Percentiles rank a stretch among this genome's conserved stretches.
Evolutionary conservation across 35 echinoderm and acorn worm species (phyloP).

Genomic region (Amphiura filiformis): DNA sequence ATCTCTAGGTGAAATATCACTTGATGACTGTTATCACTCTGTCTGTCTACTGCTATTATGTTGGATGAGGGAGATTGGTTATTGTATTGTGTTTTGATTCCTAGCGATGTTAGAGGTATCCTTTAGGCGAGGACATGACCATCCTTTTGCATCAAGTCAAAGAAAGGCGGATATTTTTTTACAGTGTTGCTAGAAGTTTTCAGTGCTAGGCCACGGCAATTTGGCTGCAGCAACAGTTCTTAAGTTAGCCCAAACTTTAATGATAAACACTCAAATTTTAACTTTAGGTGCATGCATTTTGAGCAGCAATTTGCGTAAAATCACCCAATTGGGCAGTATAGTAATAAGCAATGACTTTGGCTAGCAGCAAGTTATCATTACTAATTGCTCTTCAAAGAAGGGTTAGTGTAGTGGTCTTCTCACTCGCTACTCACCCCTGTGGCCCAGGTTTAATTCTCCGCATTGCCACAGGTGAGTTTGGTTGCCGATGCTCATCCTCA

Average conservation of each 20-base stretch:
- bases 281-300: background rate
- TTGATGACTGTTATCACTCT: background rate
- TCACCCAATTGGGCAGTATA: background rate
- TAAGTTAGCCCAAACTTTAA: background rate
- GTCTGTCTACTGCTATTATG: background rate
- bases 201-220: background rate
- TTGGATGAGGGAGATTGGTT: background rate
- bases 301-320: background rate
- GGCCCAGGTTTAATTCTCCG: no score
- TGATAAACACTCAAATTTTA: background rate
- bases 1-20: background rate
- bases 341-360: no score
- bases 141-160: no score
- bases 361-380: no score
- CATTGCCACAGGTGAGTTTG: no score
- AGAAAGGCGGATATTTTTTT: no score
- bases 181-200: background rate
- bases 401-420: no score
- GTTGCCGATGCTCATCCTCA: no score
- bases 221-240: background rate
- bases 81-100: slow-evolving; percentile 4
- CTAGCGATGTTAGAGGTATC: background rate
- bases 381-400: no score
- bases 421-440: no score
- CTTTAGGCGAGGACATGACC: background rate